These are phyloP conservation scores for Cheilosia soror DNA, from an alignment of 2,888 invertebrate genomes.

Conservation along the genomic window DNA sequence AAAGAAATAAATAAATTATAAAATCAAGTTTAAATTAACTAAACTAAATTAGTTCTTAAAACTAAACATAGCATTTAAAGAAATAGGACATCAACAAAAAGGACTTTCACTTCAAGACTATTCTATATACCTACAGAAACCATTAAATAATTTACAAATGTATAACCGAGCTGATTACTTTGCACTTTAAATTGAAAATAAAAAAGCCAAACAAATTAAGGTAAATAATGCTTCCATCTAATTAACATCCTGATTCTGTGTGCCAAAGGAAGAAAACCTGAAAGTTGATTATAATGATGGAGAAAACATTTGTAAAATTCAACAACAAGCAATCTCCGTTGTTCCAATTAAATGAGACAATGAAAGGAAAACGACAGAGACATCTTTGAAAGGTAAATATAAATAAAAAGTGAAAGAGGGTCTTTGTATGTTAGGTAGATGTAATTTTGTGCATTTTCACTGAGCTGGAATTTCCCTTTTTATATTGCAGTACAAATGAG, in stretches of 20 bases:
- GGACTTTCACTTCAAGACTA: slow-evolving; percentile 4
- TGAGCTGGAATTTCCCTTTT: too few species aligned
- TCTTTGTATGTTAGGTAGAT: background rate
- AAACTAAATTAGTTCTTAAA: background rate
- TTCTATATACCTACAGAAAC: background rate
- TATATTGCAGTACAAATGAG: too few species aligned
- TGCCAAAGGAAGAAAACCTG: slow-evolving; percentile 22
- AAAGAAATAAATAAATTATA: slow-evolving; percentile 41
- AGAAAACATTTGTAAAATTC: slow-evolving; percentile 37
- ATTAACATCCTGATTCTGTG: slow-evolving; percentile 47
- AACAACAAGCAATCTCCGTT: slow-evolving; percentile 18
- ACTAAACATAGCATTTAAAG: background rate
- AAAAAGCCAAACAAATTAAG: slow-evolving; percentile 41
- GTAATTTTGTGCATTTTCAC: background rate
- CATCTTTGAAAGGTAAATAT: slow-evolving; percentile 6
- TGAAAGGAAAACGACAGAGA: slow-evolving; percentile 13
- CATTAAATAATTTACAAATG: slow-evolving; percentile 25
- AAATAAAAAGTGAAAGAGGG: background rate
- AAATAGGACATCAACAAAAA: background rate
- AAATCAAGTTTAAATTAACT: slow-evolving; percentile 3
- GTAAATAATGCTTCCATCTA: slow-evolving; percentile 54
- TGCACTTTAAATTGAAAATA: slow-evolving; percentile 3
- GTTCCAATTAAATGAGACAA: slow-evolving; percentile 55
- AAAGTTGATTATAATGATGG: slow-evolving; percentile 52
- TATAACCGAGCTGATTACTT: background rate